Evolutionary conservation across 2,888 invertebrate species (phyloP), one percentile per base, ranked within the genome.

Genomic region (Adelphocoris suturalis): DNA sequence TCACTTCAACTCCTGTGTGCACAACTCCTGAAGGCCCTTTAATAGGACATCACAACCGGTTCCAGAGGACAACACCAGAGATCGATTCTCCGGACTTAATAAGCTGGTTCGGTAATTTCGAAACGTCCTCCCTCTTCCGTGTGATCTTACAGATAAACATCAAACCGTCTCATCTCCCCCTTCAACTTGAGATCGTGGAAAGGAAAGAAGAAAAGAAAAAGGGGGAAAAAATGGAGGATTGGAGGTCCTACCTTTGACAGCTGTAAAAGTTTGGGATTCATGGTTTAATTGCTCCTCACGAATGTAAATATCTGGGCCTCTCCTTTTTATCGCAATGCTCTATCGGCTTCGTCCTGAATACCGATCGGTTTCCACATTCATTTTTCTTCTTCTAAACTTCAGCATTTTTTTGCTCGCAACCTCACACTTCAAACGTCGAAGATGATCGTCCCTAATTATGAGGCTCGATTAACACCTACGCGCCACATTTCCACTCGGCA

Each of bases 241-340:
- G 4, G 14, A 3, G 23, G 23, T 82, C 23, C 52, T 27, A 23
- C 52, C 23, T 85, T 61, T 61, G 85, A 75, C 86, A 86, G 86
- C 86, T 86, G 16, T 47, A 46, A 86, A 46, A 86, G 75, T 47
- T 86, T 23, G 47, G 75, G 75, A 86, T 86, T 86, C 75, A 86
- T 86, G 86, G 76, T 86, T 68, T 86, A 86, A 86, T 86, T 86
- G 86, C 86, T 86, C 75, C 61, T 61, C 85, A 85, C 61, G 47
- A 85, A 75, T 75, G 75, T 75, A 75, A 86, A 86, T 75, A 75
- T 86, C 75, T 37, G 46, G 23, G 46, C n/a, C 47, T 75, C 86
- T 13, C 48, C 47, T 19, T 82, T 48, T 52, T 82, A 52, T 82
- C 52, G 27, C 82, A 14, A 52, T 23, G 82, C 48, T 23, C 23